phyloP scores from a whole-genome alignment of 2,797 vertebrate genomes.

The Chelmon rostratus region DNA sequence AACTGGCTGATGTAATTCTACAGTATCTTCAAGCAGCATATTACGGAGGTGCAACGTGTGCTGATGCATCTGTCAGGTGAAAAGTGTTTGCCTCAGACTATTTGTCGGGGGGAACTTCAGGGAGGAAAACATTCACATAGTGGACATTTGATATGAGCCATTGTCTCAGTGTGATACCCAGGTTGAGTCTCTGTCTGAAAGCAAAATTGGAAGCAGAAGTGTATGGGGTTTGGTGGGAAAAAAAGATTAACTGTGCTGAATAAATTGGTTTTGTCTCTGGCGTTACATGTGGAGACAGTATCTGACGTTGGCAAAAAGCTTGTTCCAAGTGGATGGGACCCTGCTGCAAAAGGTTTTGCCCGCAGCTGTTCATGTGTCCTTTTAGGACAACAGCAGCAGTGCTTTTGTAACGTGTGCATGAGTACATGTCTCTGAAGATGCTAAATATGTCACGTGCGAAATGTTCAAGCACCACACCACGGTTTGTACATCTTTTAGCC shows the following conservation, averaged over 20 bases:
- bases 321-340: constrained; percentile 42
- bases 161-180: constrained; percentile 32
- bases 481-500: constrained; percentile 18
- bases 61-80: constrained; percentile 6
- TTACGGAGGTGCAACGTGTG: constrained; percentile 14
- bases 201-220: constrained; percentile 35
- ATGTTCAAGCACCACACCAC: not conserved
- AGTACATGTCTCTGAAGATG: constrained; percentile 11
- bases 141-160: constrained; percentile 33
- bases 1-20: not conserved
- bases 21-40: constrained; percentile 10
- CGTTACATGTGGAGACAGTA: constrained; percentile 29
- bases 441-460: constrained; percentile 1
- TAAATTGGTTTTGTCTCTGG: constrained; percentile 51
- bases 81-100: constrained; percentile 28
- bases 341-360: constrained; percentile 40
- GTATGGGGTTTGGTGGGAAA: constrained; percentile 15
- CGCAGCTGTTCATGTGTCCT: constrained; percentile 46
- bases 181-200: constrained; percentile 26
- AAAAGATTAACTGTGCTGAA: constrained; percentile 22
- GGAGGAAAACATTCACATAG: constrained; percentile 30
- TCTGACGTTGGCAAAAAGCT: constrained; percentile 37
- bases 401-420: constrained; percentile 16
- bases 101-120: constrained; percentile 11
- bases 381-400: constrained; percentile 44